Base-by-base conservation (phyloP, 2,113 vertebrate genomes). In the Callionymus lyra region DNA sequence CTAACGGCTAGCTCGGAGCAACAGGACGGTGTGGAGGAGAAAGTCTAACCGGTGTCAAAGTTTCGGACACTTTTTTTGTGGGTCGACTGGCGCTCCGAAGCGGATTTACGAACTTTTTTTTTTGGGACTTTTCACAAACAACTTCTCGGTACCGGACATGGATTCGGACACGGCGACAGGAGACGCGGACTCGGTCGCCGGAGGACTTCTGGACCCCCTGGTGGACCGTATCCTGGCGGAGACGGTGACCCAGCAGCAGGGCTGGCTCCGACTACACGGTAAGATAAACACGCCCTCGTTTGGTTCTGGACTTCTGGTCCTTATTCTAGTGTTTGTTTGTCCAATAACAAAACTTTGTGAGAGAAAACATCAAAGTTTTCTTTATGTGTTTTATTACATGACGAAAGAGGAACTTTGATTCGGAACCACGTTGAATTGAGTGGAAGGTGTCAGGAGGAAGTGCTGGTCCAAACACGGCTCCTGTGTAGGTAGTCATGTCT, bases 221-320 rank as follows among this genome's bases (percentile, higher is more conserved):
- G 10, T 31, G 31, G 27, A 43, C 13, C 41, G 27, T 6, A 14
- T 43, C 27, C 14, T 43, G 10, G 27, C 41, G 13, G 41, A 15
- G 9, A 31, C 21, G 4, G 41, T 32, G 10, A 31, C 13, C 3
- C 41, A 43, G 14, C 31, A 33, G 5, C 41, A 43, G 27, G 41
- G 41, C 10, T 43, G 41, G 41, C 13, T 43, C 13, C 41, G 27
- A 10, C 21, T 43, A 31, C 14, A 43, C 41, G 41, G 41, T 43
- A 43, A 33, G 18, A 41, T 10, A 16, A 6, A 6, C 17, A 12
- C 38, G 17, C 17, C n/a, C 18, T 31, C 40, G 16, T 9, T 38
- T 38, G 15, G 36, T 16, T 38, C 15, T 4, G 36, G 36, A 16
- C 15, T 16, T 14, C 8, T 16, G 36, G 9, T 14, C 36, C 36